Base-by-base conservation (phyloP, 2,797 vertebrate genomes). In the Acanthornis magna region DNA sequence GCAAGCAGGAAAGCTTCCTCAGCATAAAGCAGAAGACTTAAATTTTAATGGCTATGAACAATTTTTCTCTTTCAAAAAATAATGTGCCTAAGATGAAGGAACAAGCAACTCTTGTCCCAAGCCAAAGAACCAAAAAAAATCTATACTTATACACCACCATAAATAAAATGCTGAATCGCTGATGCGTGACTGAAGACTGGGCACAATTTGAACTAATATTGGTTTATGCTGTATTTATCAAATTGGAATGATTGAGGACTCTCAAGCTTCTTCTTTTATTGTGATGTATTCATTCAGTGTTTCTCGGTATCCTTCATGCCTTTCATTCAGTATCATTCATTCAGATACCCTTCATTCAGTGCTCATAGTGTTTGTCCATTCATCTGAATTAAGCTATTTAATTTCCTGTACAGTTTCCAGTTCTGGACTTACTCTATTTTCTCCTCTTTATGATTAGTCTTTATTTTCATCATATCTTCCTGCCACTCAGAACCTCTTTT, bases 1-100 rank as follows among this genome's bases (percentile, higher is more conserved):
- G 67, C 67, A 88, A 73, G 32, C 80, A 94, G 80, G 93, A 95
- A 75, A 82, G 60, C 78, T 57, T 89, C 50, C 67, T 89, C 67
- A 73, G 75, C 88, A 87, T 65, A 89, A 90, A 73, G 36, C 15
- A 86, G n/a, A 73, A 38, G 42, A 57, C 11, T 87, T 89, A 60
- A n/a, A 83, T 67, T 89, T 89, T 71, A 38, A 76, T 76, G 27
- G 40, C 81, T 58, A 19, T 25, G 34, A 87, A 77, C 18, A 65
- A 23, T 83, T 87, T 76, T 83, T 87, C 15, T 87, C 51, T 61
- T 95, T 89, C 65, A 67, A 50, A 57, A 91, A 75, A 45, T 40
- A 68, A 73, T 3, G 11, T 30, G 16, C 25, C 13, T 30, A 53
- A 82, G 75, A 58, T 26, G 51, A 92, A 92, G 18, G 32, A 92